phyloP scores from a whole-genome alignment of 2,797 vertebrate genomes.

The Enteromius argenteus region DNA sequence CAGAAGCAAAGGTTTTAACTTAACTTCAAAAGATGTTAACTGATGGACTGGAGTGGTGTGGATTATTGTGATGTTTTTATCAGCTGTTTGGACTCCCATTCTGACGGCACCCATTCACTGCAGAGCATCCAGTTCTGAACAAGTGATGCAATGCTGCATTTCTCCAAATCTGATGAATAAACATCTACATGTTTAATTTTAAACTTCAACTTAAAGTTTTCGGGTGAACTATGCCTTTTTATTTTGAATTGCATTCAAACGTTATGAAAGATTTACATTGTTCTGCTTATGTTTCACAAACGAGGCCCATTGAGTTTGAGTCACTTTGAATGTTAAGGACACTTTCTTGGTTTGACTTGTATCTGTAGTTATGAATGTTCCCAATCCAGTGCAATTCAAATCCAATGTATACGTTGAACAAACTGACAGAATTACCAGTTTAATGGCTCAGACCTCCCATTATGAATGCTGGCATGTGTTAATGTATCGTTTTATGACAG shows the following conservation, averaged over 20 bases:
- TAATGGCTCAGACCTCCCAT: conserved; percentile 47
- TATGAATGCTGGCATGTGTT: conserved; percentile 39
- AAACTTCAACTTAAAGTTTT: neutral
- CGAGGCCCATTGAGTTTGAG: neutral
- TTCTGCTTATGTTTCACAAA: neutral
- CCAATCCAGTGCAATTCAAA: neutral
- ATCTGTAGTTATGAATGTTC: conserved; percentile 22
- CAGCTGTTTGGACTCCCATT: neutral
- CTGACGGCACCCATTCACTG: neutral
- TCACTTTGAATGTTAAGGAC: conserved; percentile 8
- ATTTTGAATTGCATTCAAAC: neutral
- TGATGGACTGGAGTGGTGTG: neutral
- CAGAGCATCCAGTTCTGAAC: neutral
- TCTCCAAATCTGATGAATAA: neutral
- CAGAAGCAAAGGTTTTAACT: too few species aligned
- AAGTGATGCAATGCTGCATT: neutral
- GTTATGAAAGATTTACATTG: neutral
- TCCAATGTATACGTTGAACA: neutral
- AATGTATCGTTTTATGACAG: conserved; percentile 30
- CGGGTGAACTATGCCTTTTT: neutral
- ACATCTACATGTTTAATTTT: neutral
- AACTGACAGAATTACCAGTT: conserved; percentile 38
- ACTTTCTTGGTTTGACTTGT: conserved; percentile 23
- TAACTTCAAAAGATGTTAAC: neutral
- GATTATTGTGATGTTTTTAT: neutral